These are phyloP conservation scores for Sebastes cheni DNA, from an alignment of 2,797 vertebrate genomes.

Conservation along the genomic window DNA sequence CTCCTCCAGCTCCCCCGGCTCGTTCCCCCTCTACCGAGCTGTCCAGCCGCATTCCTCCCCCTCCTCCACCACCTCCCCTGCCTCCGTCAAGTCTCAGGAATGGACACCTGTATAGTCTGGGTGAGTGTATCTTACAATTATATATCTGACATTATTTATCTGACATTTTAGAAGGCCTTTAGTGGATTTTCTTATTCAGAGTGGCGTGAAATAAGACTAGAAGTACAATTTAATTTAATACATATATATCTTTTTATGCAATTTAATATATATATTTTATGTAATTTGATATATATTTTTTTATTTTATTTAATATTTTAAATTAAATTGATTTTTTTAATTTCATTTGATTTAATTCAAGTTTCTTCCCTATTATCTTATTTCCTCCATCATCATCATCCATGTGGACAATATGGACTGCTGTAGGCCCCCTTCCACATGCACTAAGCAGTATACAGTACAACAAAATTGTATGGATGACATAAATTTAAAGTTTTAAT, in stretches of 20 bases:
- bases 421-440: neutral
- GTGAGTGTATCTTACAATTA: slow-evolving; percentile 67
- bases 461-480: neutral
- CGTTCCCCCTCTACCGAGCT: slow-evolving; percentile 93
- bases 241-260: too few species aligned
- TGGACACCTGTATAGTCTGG: slow-evolving; percentile 84
- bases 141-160: neutral
- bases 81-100: slow-evolving; percentile 81
- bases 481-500: neutral
- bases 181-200: neutral
- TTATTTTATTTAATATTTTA: neutral
- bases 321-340: neutral
- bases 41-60: slow-evolving; percentile 86
- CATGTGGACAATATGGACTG: neutral
- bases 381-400: neutral
- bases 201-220: neutral
- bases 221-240: neutral
- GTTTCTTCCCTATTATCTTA: neutral
- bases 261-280: too few species aligned
- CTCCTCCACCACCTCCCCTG: slow-evolving; percentile 74
- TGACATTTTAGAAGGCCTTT: neutral
- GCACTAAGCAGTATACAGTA: neutral
- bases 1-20: slow-evolving; percentile 91
- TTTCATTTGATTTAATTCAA: neutral
- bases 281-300: too few species aligned